Conservation (phyloP, 2,888 invertebrate species). For the Acrobasis repandana region DNA sequence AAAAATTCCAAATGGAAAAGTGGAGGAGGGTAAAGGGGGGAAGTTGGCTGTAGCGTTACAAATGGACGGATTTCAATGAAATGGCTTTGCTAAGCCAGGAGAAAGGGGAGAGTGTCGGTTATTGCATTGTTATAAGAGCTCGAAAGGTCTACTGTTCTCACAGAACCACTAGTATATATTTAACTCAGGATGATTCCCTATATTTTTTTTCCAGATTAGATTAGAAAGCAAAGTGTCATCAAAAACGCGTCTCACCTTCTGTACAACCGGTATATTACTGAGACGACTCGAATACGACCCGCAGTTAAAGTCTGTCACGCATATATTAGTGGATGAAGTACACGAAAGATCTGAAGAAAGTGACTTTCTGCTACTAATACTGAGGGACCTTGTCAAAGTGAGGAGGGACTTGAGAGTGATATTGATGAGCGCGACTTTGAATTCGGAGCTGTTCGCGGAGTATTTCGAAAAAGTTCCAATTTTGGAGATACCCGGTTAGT, state of each 20-base stretch:
- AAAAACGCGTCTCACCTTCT: conserved; percentile 93
- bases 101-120: too few relatives aligned
- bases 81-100: too few relatives aligned
- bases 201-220: conserved; percentile 86
- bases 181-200: too few relatives aligned
- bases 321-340: conserved; percentile 95
- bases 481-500: conserved; percentile 88
- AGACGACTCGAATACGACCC: conserved; percentile 92
- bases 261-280: conserved; percentile 95
- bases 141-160: too few relatives aligned
- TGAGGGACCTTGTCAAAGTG: conserved; percentile 88
- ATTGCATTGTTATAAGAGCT: too few relatives aligned
- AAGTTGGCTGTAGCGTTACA: too few relatives aligned
- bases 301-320: conserved; percentile 89
- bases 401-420: conserved; percentile 91
- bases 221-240: conserved; percentile 90
- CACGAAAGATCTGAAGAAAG: conserved; percentile 96
- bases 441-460: conserved; percentile 90
- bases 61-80: too few relatives aligned
- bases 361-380: conserved; percentile 92
- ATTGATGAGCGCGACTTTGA: conserved; percentile 97
- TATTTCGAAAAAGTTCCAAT: conserved; percentile 92
- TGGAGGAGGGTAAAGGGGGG: too few relatives aligned
- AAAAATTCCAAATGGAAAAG: too few relatives aligned
- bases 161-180: too few relatives aligned